Evolutionary conservation across 2,113 vertebrate species (phyloP), one percentile per base, ranked within the genome.

Genomic region (Hylia prasina): DNA sequence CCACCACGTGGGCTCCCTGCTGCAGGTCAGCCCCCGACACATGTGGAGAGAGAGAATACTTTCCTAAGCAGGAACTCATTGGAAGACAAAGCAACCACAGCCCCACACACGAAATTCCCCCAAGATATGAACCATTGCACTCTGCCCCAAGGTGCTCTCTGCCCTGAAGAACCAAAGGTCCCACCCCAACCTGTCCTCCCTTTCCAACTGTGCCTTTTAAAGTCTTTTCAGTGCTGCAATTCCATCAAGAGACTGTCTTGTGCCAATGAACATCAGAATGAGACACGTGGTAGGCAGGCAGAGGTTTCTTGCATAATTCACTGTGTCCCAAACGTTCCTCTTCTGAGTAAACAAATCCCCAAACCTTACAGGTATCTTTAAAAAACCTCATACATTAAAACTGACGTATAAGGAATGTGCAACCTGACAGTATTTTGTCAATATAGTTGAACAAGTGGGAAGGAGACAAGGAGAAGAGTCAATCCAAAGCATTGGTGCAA

Each of bases 301-400:
- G 64, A 70, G 33, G 31, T 35, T 73, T 87, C 64, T 56, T 24
- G 23, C 27, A 37, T 31, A 21, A 11, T 54, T 90, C 16, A 22
- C 4, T 3, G 0, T 31, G 39, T 57, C 69, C 39, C 44, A 60
- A 19, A 77, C 0, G 0, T 11, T 90, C 31, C 37, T 87, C 28
- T 71, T 70, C 40, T 15, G 47, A 84, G 39, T 28, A 40, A 77
- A 47, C 19, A 42, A 42, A 83, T 47, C n/a, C 33, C 39, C 15
- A 71, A 82, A 77, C 13, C 16, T 45, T 42, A 84, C 6, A 37
- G 22, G 33, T 51, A 47, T 51, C 69, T 42, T 75, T 45, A 31
- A 75, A 79, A 79, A 77, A 10, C 0, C 10, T 28, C 33, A 50
- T 8, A 13, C 6, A 13, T 23, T 53, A 53, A 60, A 80, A 51